Conservation (phyloP, 2,113 vertebrate genomes). For the Lasiurus borealis region DNA sequence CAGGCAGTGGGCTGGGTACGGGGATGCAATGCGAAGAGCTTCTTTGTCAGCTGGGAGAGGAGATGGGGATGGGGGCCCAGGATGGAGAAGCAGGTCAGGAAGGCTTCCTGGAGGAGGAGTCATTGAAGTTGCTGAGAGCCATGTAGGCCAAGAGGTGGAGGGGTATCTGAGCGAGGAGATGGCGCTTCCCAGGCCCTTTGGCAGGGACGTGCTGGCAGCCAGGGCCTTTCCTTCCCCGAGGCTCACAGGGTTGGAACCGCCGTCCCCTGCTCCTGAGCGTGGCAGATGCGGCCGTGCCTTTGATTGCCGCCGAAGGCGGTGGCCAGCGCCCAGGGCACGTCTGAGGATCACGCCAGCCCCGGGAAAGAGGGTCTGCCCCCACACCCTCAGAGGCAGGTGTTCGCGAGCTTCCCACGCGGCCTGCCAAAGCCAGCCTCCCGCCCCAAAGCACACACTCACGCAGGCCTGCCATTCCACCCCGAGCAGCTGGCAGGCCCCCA, state of each 20-base stretch:
- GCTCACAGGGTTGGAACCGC: background rate
- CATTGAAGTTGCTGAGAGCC: background rate
- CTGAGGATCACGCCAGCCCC: conserved; percentile 42
- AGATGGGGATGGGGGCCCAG: background rate
- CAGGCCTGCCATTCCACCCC: background rate
- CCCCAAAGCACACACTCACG: background rate
- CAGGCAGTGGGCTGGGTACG: background rate
- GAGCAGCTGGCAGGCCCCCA: conserved; percentile 54
- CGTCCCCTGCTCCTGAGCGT: background rate
- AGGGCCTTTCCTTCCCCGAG: conserved; percentile 9
- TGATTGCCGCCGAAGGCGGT: conserved; percentile 10
- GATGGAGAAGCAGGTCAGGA: background rate
- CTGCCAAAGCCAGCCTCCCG: conserved; percentile 25
- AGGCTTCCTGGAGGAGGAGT: background rate
- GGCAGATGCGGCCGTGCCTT: background rate
- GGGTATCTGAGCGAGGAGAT: background rate
- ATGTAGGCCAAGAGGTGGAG: background rate
- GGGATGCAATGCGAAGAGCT: rapidly evolving
- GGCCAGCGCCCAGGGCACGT: conserved; percentile 77
- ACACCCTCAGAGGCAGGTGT: conserved; percentile 69
- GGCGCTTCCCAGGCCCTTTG: background rate
- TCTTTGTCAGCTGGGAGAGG: rapidly evolving
- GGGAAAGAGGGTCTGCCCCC: conserved; percentile 9
- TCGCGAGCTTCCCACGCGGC: conserved; percentile 38
- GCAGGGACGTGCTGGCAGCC: background rate